These are phyloP conservation scores for Borostomias antarcticus DNA, from an alignment of 2,797 vertebrate species.

Conservation along the genomic window DNA sequence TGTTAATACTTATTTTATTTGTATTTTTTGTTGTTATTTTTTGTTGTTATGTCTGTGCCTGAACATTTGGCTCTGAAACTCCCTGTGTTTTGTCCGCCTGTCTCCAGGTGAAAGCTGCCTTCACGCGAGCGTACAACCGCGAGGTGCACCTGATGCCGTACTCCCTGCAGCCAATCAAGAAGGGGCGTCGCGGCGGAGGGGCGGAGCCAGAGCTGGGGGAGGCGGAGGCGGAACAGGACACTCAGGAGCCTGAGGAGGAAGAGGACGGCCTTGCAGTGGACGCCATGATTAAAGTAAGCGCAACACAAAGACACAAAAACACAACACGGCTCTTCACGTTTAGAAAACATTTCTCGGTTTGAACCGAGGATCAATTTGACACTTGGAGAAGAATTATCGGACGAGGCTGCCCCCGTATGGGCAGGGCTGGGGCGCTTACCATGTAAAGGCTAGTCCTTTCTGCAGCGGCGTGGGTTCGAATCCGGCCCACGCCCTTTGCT, in stretches of 20 bases:
- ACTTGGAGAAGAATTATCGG: no score
- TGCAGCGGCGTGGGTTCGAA: no score
- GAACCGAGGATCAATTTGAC: not conserved
- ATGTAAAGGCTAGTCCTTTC: no score
- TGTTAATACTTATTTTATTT: no score
- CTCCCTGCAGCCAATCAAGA: slow-evolving; percentile 82
- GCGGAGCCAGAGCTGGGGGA: slow-evolving; percentile 69
- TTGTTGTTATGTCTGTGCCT: no score
- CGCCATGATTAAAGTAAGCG: slow-evolving; percentile 95
- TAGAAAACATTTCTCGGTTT: not conserved
- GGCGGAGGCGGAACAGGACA: slow-evolving; percentile 56
- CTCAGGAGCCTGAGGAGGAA: slow-evolving; percentile 70
- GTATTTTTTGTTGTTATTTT: no score
- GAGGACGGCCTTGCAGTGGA: slow-evolving; percentile 80
- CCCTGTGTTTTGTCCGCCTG: no score
- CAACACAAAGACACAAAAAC: not conserved
- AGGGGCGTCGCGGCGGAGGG: slow-evolving; percentile 60
- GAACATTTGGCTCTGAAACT: no score
- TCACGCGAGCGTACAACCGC: slow-evolving; percentile 93
- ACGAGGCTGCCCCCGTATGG: no score
- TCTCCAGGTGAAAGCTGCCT: slow-evolving; percentile 92
- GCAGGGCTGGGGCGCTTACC: no score
- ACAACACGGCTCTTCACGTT: not conserved
- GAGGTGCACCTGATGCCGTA: slow-evolving; percentile 90
- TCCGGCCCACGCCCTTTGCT: no score